Evolutionary conservation across 2,888 invertebrate genomes (phyloP), one percentile per base, ranked within the genome.

Genomic region (Tenthredo scrophulariae): DNA sequence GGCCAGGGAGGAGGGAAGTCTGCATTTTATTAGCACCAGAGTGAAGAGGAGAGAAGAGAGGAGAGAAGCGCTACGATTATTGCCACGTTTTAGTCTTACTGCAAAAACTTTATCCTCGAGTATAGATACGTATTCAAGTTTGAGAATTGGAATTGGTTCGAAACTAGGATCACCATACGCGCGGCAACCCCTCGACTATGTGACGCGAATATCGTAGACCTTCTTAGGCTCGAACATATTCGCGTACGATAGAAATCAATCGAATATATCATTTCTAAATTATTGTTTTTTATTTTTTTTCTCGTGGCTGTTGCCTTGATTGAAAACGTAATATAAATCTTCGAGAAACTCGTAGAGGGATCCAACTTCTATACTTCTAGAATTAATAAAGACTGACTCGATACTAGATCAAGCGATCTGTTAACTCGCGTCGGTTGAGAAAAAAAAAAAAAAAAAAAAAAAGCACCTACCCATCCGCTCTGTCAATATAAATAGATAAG

Each of bases 11-110:
- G 74, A 50, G 29, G 37, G 75, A 54, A 43, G 58, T 74, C 54
- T 70, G 67, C 43, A 58, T 84, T 77, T 84, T 77, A 84, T 77
- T 79, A 77, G 77, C 74, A 10, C 50, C 70, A n/a, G 70, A 54
- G 18, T 37, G 62, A 7, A 67, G 26, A 13, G 26, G n/a, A 22
- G 58, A 22, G 46, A 18, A 50, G 50, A 26, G 62, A 13, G 7
- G 1, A 54, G 54, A 54, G 54, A n/a, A 43, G 9, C 15, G 33
- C 40, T 37, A 40, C 72, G 74, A 72, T 37, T 62, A n/a, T 22
- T 9, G 22, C 37, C 72, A 43, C 72, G 58, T 84, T 54, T 74
- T 46, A 54, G 75, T 26, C 75, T 50, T 29, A 50, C 62, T 29
- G 22, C 62, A 22, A 29, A 62, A 62, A 62, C 62, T 62, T 62